These are phyloP conservation scores for Colaptes auratus DNA, from an alignment of 2,113 vertebrate species.

Conservation along the genomic window DNA sequence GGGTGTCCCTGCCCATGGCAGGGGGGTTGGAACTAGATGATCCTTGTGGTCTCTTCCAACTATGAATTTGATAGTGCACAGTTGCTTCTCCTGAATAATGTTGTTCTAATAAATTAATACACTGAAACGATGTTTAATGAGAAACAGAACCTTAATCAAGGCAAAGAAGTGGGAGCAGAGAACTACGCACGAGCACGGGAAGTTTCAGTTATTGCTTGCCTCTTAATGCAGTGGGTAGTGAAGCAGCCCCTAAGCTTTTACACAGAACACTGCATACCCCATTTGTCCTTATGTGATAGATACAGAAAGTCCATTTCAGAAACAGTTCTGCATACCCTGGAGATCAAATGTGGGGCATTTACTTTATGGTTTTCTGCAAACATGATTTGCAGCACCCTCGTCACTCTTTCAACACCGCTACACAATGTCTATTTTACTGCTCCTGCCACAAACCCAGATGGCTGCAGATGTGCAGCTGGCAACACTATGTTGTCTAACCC, in stretches of 20 bases:
- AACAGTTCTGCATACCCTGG: neutral
- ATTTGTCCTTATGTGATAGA: neutral
- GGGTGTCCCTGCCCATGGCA: too few species aligned
- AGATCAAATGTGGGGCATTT: neutral
- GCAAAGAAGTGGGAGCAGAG: neutral
- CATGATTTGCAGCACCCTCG: neutral
- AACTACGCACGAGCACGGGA: neutral
- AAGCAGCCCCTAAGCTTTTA: neutral
- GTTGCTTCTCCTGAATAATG: neutral
- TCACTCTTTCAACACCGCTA: conserved; percentile 18
- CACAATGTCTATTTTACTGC: conserved; percentile 40
- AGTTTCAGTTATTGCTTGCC: neutral
- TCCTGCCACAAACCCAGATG: conserved; percentile 53
- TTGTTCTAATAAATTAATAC: neutral
- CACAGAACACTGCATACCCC: neutral
- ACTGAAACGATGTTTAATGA: neutral
- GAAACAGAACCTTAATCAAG: conserved; percentile 9
- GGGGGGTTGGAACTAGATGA: too few species aligned
- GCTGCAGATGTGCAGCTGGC: conserved; percentile 67
- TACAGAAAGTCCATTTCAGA: neutral
- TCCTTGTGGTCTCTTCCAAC: too few species aligned
- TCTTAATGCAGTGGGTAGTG: neutral
- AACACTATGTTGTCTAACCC: conserved; percentile 62
- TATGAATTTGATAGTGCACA: neutral
- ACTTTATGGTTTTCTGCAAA: conserved; percentile 31